Conservation (phyloP, 2,797 vertebrate species). For the Thripadectes ignobilis region DNA sequence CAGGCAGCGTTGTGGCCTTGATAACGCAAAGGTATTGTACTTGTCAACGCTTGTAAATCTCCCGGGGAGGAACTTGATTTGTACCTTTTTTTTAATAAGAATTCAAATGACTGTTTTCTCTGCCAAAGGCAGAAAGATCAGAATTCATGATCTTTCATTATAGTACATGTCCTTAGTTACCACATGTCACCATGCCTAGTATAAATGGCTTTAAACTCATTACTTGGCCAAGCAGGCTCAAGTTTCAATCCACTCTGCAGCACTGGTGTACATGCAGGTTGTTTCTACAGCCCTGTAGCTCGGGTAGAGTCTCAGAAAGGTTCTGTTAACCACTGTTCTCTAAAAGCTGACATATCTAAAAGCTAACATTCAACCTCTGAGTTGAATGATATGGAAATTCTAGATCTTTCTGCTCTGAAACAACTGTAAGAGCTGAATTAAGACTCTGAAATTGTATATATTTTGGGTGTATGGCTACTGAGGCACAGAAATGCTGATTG, state of each 20-base stretch:
- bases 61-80: neutral
- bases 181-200: neutral
- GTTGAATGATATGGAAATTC: neutral
- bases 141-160: neutral
- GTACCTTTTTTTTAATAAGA: neutral
- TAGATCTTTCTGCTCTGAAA: neutral
- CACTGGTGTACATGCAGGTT: neutral
- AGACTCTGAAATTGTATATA: neutral
- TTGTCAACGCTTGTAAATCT: neutral
- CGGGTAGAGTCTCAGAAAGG: neutral
- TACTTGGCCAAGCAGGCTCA: neutral
- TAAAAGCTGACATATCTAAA: neutral
- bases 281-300: neutral
- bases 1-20: constrained; percentile 92
- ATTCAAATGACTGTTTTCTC: neutral
- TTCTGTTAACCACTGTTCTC: neutral
- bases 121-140: neutral
- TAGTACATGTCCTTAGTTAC: neutral
- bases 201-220: neutral
- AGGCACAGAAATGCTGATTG: neutral
- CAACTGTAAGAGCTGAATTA: neutral
- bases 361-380: neutral
- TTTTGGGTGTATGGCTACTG: neutral
- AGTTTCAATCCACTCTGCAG: neutral
- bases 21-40: constrained; percentile 89